phyloP scores from a whole-genome alignment of 2,113 vertebrate genomes.

The Maccullochella peelii region DNA sequence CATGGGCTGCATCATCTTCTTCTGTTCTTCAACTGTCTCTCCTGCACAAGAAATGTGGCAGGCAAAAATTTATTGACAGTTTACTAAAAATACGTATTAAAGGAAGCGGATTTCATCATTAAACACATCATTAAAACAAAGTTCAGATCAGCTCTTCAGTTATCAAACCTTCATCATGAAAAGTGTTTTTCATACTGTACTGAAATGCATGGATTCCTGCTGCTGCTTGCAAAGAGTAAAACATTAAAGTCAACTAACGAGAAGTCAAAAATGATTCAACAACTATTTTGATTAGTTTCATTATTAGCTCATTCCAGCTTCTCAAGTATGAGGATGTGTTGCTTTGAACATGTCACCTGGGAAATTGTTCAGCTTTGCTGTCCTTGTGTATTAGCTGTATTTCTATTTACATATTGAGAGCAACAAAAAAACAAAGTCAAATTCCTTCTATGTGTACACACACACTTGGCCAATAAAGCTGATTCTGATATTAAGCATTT shows the following conservation, averaged over 20 bases:
- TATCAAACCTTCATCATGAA: not conserved
- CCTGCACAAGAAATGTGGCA: constrained; percentile 77
- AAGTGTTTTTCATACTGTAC: not conserved
- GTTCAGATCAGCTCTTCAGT: not conserved
- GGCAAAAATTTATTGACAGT: not conserved
- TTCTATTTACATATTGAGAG: no score
- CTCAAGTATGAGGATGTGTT: no score
- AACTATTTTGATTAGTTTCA: no score
- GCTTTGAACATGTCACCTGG: no score
- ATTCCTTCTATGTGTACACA: no score
- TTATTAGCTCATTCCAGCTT: no score
- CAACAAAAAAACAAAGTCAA: no score
- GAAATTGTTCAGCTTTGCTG: no score
- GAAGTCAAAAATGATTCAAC: no score
- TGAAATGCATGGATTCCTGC: not conserved
- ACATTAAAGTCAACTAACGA: not conserved
- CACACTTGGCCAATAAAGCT: no score
- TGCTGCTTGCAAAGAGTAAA: not conserved
- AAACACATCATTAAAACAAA: not conserved
- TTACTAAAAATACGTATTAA: not conserved
- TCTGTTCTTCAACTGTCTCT: constrained; percentile 87
- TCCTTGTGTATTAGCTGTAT: no score
- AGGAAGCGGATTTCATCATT: no score
- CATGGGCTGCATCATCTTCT: constrained; percentile 70
- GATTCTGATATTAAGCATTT: not conserved